Conservation (phyloP, 1,140 invertebrate species). For the Papilio dardanus region DNA sequence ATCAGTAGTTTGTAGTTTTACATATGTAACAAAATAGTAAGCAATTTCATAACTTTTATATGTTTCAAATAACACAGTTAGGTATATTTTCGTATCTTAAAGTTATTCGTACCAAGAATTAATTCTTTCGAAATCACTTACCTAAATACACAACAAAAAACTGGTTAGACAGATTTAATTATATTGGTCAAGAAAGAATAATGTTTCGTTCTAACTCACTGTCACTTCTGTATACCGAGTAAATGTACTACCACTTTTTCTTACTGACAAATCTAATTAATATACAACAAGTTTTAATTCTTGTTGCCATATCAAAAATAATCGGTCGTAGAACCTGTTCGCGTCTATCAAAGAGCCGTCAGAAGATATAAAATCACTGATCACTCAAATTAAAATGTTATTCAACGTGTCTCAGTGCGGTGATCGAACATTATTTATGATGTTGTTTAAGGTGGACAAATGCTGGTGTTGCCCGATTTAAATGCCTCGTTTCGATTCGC, state of each 20-base stretch:
- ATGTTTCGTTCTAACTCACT: conserved; percentile 30
- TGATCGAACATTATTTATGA: conserved; percentile 37
- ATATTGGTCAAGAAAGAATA: conserved; percentile 33
- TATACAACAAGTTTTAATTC: conserved; percentile 29
- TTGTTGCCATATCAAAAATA: conserved; percentile 28
- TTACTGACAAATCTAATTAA: conserved; percentile 37
- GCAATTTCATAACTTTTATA: not conserved
- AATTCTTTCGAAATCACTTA: conserved; percentile 7
- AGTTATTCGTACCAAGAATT: not conserved
- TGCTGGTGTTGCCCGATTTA: conserved; percentile 18
- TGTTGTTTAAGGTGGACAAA: conserved; percentile 20
- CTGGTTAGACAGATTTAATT: conserved; percentile 29
- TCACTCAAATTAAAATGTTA: conserved; percentile 38
- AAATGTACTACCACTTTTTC: conserved; percentile 35
- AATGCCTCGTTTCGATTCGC: conserved; percentile 33
- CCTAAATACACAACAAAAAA: conserved; percentile 29
- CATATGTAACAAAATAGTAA: not conserved
- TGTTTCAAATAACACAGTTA: not conserved
- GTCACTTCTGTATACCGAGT: conserved; percentile 27
- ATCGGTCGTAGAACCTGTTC: conserved; percentile 30
- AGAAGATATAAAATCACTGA: conserved; percentile 38
- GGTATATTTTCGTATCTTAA: not conserved
- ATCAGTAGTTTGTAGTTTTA: no score
- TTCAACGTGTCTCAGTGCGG: conserved; percentile 32
- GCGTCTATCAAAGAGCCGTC: conserved; percentile 35